phyloP scores from a whole-genome alignment of 2,113 vertebrate genomes.

The Noctilio leporinus region DNA sequence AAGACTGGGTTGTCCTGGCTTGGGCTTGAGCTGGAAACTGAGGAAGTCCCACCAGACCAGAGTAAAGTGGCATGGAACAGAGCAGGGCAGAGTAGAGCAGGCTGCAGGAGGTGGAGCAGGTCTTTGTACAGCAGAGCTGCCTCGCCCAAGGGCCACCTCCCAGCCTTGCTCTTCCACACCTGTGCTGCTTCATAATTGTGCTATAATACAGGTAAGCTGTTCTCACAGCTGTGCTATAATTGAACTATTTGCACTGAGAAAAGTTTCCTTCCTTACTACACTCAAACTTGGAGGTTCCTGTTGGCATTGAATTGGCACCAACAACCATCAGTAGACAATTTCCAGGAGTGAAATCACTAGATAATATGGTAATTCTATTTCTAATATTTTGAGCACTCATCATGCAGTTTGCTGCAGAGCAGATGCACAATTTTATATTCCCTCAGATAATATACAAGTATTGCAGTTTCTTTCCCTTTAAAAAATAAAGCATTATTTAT shows the following conservation, averaged over 20 bases:
- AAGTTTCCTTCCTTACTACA: not conserved
- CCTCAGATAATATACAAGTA: not conserved
- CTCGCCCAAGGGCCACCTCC: not conserved
- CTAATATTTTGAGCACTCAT: not conserved
- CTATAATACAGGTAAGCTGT: not conserved
- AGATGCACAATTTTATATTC: too few relatives aligned
- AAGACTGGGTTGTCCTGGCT: not conserved
- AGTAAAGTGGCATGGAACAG: not conserved
- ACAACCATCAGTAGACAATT: not conserved
- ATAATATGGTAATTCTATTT: not conserved
- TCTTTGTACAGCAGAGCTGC: not conserved
- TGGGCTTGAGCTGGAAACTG: not conserved
- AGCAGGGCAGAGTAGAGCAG: not conserved
- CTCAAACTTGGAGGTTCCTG: not conserved
- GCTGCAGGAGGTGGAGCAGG: not conserved
- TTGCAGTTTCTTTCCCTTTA: not conserved
- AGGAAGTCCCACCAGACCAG: not conserved
- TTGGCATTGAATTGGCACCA: not conserved
- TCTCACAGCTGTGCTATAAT: not conserved
- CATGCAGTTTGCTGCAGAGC: not conserved
- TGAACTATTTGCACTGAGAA: not conserved
- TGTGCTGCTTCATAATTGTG: not conserved
- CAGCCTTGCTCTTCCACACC: not conserved
- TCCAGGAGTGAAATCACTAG: too few relatives aligned
- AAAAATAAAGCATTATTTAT: too few relatives aligned